phyloP scores from a whole-genome alignment of 2,113 vertebrate species.

The Ammodytes marinus region DNA sequence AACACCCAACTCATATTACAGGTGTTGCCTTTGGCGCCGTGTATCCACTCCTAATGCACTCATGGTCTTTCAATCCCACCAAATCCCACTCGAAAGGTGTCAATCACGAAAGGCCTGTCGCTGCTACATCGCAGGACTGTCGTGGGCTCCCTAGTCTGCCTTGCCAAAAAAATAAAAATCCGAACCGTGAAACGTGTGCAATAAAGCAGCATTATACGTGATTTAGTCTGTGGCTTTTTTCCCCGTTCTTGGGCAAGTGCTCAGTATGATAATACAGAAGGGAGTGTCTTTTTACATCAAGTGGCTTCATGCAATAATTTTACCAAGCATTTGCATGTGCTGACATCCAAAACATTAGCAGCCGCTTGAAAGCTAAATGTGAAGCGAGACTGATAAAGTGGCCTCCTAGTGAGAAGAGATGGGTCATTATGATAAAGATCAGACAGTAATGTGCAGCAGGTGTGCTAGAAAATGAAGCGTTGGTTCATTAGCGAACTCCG shows the following conservation, averaged over 20 bases:
- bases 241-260: conserved; percentile 33
- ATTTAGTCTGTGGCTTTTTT: conserved; percentile 55
- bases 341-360: conserved; percentile 47
- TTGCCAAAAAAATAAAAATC: conserved; percentile 46
- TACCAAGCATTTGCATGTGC: conserved; percentile 42
- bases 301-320: conserved; percentile 36
- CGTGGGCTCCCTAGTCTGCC: neutral
- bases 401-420: neutral
- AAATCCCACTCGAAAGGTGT: conserved; percentile 67
- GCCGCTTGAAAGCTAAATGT: conserved; percentile 23
- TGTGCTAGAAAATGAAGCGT: neutral
- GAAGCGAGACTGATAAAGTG: conserved; percentile 9
- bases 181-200: conserved; percentile 32
- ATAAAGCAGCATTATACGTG: conserved; percentile 44
- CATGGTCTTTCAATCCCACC: conserved; percentile 34
- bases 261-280: conserved; percentile 33
- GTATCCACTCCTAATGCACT: conserved; percentile 56
- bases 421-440: neutral
- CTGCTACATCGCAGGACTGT: conserved; percentile 11
- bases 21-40: conserved; percentile 69
- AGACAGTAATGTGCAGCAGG: conserved; percentile 1
- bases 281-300: conserved; percentile 52
- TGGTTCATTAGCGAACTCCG: neutral
- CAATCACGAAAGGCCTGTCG: conserved; percentile 50
- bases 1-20: conserved; percentile 63